These are phyloP conservation scores for Molossus molossus DNA, from an alignment of 2,797 vertebrate genomes.

Conservation along the genomic window DNA sequence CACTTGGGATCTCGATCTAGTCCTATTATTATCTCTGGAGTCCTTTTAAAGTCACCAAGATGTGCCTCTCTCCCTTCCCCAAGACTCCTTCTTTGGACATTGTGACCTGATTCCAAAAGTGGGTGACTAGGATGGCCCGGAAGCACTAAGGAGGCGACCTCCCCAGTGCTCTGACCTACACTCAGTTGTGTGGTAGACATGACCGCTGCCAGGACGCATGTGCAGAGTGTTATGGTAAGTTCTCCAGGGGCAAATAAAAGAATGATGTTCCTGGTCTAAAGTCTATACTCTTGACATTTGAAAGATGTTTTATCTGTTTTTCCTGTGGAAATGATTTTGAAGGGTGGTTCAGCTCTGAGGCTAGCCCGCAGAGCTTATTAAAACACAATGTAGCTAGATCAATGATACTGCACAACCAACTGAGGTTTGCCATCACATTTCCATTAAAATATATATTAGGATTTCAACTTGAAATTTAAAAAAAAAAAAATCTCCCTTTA, in stretches of 20 bases:
- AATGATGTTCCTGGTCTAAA: conserved; percentile 23
- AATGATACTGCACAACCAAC: not conserved
- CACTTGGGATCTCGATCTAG: not conserved
- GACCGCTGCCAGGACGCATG: not conserved
- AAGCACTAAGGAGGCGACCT: not conserved
- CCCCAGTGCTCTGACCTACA: not conserved
- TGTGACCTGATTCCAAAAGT: not conserved
- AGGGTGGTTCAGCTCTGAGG: not conserved
- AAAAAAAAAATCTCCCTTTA: not conserved
- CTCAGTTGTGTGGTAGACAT: not conserved
- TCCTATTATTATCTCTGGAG: not conserved
- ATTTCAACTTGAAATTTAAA: conserved; percentile 13
- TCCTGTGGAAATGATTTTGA: not conserved
- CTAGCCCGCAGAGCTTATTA: not conserved
- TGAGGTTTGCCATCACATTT: not conserved
- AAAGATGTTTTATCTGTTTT: not conserved
- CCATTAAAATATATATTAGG: not conserved
- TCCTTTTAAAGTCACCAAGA: not conserved
- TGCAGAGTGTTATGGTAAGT: not conserved
- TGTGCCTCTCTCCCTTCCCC: not conserved
- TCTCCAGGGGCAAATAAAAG: not conserved
- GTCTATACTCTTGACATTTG: not conserved
- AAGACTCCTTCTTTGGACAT: not conserved
- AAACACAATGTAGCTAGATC: not conserved
- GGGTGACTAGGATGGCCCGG: not conserved